Evolutionary conservation across 2,797 vertebrate species (phyloP), one percentile per base, ranked within the genome.

Genomic region (Gymnoscopelus braueri): DNA sequence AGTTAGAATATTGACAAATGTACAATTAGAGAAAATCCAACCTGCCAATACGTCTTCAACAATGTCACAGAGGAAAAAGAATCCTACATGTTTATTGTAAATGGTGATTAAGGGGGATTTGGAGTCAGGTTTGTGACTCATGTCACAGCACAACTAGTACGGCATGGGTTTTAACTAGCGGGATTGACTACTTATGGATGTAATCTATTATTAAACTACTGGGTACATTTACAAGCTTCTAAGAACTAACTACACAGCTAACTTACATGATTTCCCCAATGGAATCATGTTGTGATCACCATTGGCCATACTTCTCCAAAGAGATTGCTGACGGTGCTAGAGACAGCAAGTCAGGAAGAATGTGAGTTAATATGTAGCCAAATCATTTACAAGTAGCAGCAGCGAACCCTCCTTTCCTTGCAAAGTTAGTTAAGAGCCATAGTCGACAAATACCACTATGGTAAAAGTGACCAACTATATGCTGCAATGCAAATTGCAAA

Each of bases 221-320:
- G 32, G 13, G 8, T 12, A 2, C 23, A 15, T 35, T 32, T 58
- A 61, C 26, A 12, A 51, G 50, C 12, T 59, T 61, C 7, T 12
- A 26, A 9, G 14, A 67, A 47, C 67, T 68, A 78, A 24, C 81
- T 83, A 86, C 61, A 52, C 10, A 23, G 12, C 89, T 89, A 90
- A 91, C 91, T 92, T 90, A 90, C 90, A 89, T 44, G 57, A 74
- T 68, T 75, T 84, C 72, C 49, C 75, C 79, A 87, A 81, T 71
- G 81, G 77, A 75, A 83, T 84, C 87, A 91, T 91, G 88, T 29
- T 84, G 86, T 82, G 79, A 85, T 83, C 81, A 64, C 74, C 85
- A 80, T 57, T 82, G 81, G 87, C 72, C 87, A 85, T 80, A 84
- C 91, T 82, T 87, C 87, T 60, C 69, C 69, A 61, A 67, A 69